A percentile compares a stretch with the other conserved stretches of the same genome.
Conservation (phyloP, 2,888 invertebrate genomes). For the Drosophila leonis region DNA sequence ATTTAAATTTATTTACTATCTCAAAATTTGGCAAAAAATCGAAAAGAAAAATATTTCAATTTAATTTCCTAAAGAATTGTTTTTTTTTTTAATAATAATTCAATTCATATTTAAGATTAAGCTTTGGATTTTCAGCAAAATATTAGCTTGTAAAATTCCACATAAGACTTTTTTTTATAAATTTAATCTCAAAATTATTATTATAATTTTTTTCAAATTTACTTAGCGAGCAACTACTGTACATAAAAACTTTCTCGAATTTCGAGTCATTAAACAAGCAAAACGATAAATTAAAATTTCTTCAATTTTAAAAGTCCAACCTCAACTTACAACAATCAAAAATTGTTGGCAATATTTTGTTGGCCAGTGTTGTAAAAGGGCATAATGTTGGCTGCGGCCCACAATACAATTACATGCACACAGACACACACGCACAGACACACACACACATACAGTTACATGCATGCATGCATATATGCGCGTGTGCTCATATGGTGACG, state of each 20-base stretch:
- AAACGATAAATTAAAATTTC: background rate
- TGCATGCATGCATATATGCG: background rate
- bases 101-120: too few relatives aligned
- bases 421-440: background rate
- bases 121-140: too few relatives aligned
- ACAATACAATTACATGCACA: background rate
- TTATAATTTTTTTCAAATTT: too few relatives aligned
- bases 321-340: background rate
- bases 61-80: too few relatives aligned
- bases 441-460: background rate
- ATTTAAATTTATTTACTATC: too few relatives aligned
- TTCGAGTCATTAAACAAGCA: background rate
- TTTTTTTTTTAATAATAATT: too few relatives aligned
- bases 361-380: conserved; percentile 12
- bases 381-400: background rate
- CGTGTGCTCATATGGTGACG: conserved; percentile 24
- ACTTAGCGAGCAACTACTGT: background rate
- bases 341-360: background rate
- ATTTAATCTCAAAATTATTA: too few relatives aligned
- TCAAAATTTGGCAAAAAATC: too few relatives aligned
- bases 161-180: too few relatives aligned
- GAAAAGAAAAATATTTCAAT: too few relatives aligned
- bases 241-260: background rate
- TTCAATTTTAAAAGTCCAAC: background rate
- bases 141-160: too few relatives aligned